Conservation (phyloP, 2,113 vertebrate species). For the Chitala chitala region DNA sequence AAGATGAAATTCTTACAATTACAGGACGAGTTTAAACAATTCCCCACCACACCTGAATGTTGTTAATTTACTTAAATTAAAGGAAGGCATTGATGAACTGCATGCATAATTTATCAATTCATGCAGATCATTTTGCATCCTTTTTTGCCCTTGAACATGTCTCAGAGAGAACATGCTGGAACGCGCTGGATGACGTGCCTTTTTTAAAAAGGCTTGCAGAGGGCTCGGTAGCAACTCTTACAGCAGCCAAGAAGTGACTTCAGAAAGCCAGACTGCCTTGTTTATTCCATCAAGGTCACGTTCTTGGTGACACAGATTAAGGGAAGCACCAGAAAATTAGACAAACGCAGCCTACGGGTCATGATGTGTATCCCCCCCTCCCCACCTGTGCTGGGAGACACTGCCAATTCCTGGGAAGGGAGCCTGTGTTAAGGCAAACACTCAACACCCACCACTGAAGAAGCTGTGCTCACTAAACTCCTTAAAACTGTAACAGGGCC, state of each 20-base stretch:
- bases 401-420: no score
- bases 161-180: neutral
- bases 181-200: neutral
- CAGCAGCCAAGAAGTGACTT: neutral
- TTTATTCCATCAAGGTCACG: constrained; percentile 15
- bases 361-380: no score
- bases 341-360: no score
- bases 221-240: neutral
- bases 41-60: neutral
- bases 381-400: no score
- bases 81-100: neutral
- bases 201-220: neutral
- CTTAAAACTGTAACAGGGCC: no score
- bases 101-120: neutral
- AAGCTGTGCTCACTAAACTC: no score
- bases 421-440: no score
- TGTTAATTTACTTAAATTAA: neutral
- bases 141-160: constrained; percentile 9
- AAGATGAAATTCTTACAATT: neutral
- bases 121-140: constrained; percentile 5
- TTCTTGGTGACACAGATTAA: neutral
- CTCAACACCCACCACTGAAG: no score
- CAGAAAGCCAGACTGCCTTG: neutral
- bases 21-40: neutral
- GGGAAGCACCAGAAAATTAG: no score